Base-by-base conservation (phyloP, 1,140 invertebrate species). In the Ips nitidus region DNA sequence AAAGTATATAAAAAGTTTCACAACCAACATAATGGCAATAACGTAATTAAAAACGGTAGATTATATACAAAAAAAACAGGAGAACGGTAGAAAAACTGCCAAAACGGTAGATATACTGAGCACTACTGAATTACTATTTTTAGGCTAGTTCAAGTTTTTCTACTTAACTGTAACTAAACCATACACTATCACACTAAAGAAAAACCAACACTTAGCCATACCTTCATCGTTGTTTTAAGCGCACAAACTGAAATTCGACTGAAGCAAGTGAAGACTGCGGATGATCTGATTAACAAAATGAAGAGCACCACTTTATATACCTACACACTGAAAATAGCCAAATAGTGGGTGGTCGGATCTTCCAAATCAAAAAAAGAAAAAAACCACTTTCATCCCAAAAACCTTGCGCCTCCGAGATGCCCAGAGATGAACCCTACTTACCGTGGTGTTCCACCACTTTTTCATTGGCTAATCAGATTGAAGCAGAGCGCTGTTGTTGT, bases 361-460 rank as follows among this genome's bases (percentile, higher is more conserved):
- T 69, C 68, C 73, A 74, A 75, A 74, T 74, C 70, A 73, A 75
- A 76, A 22, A 22, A 22, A 22, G 22, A 22, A 22, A 22, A 22
- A 22, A 22, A 22, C 22, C 64, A 79, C 78, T 79, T 79, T 79
- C 78, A 77, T 79, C 74, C 74, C 74, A 74, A 77, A 75, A 77
- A 75, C 75, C 74, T 76, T 75, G 73, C 69, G 8, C 52, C 58
- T 53, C 38, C 55, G 53, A 58, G 45, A 53, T 60, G 41, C 65
- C 56, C 56, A 56, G 43, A 58, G 55, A 66, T 58, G 55, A 58
- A 58, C 65, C 65, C 56, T 65, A 65, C 63, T 65, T 52, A 65
- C 56, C 52, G 42, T 55, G 37, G 40, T 0, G 45, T 8, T 43
- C 63, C 52, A 53, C 63, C 52, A 59, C 57, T 66, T 66, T 53